Base-by-base conservation (phyloP, 2,888 invertebrate genomes). In the Sabatieria punctata region DNA sequence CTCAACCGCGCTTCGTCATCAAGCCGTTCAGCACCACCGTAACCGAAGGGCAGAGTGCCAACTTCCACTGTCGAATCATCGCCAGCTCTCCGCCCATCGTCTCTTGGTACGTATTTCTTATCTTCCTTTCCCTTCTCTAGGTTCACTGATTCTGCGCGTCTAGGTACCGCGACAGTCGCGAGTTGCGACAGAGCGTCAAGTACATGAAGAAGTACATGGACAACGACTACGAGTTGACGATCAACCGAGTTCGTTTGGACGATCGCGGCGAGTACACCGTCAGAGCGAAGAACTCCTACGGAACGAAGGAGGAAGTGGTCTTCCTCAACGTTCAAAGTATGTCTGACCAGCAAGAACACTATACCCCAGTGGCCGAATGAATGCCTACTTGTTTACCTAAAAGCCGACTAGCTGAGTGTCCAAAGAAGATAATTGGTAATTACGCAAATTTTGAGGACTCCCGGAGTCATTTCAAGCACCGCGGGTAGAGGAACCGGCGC, bases 251-350 rank as follows among this genome's bases (percentile, higher is more conserved):
- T 35, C 89, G 85, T 69, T 69, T 86, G 53, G 85, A 89, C 52
- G 95, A 97, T 71, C 79, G 89, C 61, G 97, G 95, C 56, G 93
- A 95, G 69, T 95, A 93, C 69, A 80, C 88, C 55, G 89, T 99
- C 60, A 75, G 85, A 46, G 93, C 93, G 1, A 88, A 91, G 71
- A 93, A 93, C 73, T 85, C 85, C 66, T 91, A 89, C 66, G 93
- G 93, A 26, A 83, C 82, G 62, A 76, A 85, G 58, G 93, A 93
- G 71, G 91, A 91, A 70, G 83, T 88, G 35, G 88, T 91, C 39
- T 91, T 91, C 78, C 74, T 93, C 21, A 91, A 89, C 64, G 91
- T 93, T 15, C 85, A 88, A 73, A 84, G 86, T 81, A 68, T 19
- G 38, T n/a, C n/a, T n/a, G n/a, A n/a, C n/a, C n/a, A n/a, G n/a